These are phyloP conservation scores for Lophius americanus DNA, from an alignment of 2,797 vertebrate species.

Conservation along the genomic window DNA sequence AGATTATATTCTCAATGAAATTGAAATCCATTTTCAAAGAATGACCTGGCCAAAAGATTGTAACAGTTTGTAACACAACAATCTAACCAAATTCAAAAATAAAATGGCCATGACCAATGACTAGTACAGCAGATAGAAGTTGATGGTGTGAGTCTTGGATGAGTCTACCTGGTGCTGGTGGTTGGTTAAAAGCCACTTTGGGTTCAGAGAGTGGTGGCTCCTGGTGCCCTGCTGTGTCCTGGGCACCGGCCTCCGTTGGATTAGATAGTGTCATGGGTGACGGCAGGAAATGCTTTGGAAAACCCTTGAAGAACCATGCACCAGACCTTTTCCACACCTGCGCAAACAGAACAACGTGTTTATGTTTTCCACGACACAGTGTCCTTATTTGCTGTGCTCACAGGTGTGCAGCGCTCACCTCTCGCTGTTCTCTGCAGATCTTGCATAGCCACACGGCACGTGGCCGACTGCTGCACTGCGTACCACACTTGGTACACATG, in stretches of 20 bases:
- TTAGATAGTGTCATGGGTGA: constrained; percentile 91
- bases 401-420: constrained; percentile 81
- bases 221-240: constrained; percentile 40
- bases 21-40: no score
- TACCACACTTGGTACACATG: constrained; percentile 94
- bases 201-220: constrained; percentile 58
- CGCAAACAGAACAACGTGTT: neutral
- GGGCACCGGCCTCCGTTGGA: constrained; percentile 67
- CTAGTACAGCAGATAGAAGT: neutral
- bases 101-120: neutral
- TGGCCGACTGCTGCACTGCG: constrained; percentile 88
- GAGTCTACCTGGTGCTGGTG: constrained; percentile 58
- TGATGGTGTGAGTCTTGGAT: neutral
- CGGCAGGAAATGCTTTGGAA: constrained; percentile 94
- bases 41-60: no score
- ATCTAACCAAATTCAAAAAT: no score
- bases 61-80: no score
- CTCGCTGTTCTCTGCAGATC: constrained; percentile 96
- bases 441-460: constrained; percentile 95
- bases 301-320: constrained; percentile 98
- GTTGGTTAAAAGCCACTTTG: constrained; percentile 44
- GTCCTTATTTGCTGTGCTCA: neutral
- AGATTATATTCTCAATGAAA: no score
- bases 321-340: constrained; percentile 99
- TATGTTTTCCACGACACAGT: neutral